phyloP scores from a whole-genome alignment of 2,888 invertebrate species.

The Sphinx pinastri region DNA sequence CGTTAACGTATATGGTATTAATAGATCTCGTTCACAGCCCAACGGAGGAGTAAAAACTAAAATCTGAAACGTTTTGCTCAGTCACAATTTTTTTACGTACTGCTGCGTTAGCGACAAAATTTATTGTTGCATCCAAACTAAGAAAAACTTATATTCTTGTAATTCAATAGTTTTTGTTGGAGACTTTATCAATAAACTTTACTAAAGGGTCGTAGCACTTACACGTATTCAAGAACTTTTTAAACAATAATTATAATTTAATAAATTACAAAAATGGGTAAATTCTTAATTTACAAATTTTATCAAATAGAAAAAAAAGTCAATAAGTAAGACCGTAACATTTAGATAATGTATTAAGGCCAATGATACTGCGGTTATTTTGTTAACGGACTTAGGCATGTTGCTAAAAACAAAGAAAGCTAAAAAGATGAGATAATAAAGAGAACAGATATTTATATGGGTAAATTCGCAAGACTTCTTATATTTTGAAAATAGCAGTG shows the following conservation, averaged over 20 bases:
- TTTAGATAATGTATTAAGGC: slow-evolving; percentile 20
- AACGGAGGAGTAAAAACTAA: neutral
- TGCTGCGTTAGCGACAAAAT: neutral
- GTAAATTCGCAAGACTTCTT: neutral
- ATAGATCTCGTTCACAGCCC: neutral
- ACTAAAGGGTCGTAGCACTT: neutral
- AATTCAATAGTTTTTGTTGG: neutral
- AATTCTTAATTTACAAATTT: slow-evolving; percentile 16
- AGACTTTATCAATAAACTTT: neutral
- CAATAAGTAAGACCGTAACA: neutral
- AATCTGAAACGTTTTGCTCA: neutral
- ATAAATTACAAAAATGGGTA: neutral
- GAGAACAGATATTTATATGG: slow-evolving; percentile 6
- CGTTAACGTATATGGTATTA: neutral
- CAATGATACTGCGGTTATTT: slow-evolving; percentile 19
- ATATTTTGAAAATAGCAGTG: slow-evolving; percentile 4
- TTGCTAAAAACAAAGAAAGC: slow-evolving; percentile 13
- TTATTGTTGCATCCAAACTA: neutral
- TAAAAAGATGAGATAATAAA: slow-evolving; percentile 14
- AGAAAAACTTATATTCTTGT: neutral
- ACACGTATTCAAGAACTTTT: neutral
- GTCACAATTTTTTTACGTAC: neutral
- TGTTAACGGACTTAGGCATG: slow-evolving; percentile 16
- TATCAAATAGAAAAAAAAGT: slow-evolving; percentile 10
- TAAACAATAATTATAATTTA: neutral